A percentile compares a stretch with the other conserved stretches of the same genome.
Conservation (phyloP, 1,140 invertebrate genomes). For the Hyles euphorbiae region DNA sequence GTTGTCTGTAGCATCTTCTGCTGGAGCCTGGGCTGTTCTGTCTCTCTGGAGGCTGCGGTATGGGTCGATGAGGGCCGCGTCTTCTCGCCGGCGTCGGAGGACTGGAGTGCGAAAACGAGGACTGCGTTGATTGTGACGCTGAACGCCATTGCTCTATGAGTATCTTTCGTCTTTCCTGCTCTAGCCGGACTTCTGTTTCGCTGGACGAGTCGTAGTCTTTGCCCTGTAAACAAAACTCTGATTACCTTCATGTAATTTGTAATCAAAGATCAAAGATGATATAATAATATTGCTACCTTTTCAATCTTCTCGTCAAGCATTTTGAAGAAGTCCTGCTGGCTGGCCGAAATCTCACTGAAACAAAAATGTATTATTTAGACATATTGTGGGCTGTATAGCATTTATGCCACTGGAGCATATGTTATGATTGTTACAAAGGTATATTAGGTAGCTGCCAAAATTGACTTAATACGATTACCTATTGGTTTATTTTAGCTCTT, state of each 20-base stretch:
- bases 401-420: neutral
- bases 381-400: neutral
- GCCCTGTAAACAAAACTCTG: slow-evolving; percentile 72
- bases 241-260: neutral
- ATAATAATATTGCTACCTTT: slow-evolving; percentile 77
- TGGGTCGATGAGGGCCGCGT: slow-evolving; percentile 37
- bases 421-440: too few species aligned
- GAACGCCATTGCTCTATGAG: slow-evolving; percentile 80
- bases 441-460: too few species aligned
- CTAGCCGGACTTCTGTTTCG: slow-evolving; percentile 78
- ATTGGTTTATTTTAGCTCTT: too few species aligned
- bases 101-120: slow-evolving; percentile 49
- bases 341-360: slow-evolving; percentile 89
- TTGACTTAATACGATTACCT: too few species aligned
- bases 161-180: slow-evolving; percentile 75
- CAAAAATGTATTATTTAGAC: slow-evolving; percentile 12
- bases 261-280: neutral
- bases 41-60: slow-evolving; percentile 50
- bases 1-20: slow-evolving; percentile 50
- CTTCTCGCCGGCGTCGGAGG: slow-evolving; percentile 57
- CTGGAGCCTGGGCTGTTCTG: slow-evolving; percentile 47
- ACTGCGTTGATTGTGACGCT: slow-evolving; percentile 72
- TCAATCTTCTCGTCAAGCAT: slow-evolving; percentile 94
- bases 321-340: slow-evolving; percentile 92
- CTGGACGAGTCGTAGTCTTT: slow-evolving; percentile 83